Evolutionary conservation across 2,113 vertebrate species (phyloP).

Genomic region (Chaetorhynchus papuensis): DNA sequence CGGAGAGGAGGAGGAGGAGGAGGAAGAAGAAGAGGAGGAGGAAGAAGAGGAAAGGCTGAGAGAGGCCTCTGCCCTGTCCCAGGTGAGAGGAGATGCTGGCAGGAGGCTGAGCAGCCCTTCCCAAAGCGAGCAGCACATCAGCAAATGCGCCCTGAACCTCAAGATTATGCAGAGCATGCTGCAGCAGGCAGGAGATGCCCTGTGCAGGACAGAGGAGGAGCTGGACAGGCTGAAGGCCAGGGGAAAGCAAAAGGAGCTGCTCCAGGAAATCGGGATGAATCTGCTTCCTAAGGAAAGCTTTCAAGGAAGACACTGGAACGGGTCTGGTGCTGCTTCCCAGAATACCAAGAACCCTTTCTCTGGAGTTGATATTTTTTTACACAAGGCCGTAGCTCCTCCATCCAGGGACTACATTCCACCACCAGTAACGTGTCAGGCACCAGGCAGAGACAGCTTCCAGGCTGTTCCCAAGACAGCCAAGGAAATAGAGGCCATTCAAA

Average conservation of each 20-base stretch:
- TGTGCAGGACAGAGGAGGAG: not conserved
- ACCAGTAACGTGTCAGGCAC: fast-evolving
- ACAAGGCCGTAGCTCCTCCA: constrained; percentile 57
- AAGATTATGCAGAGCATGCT: constrained; percentile 60
- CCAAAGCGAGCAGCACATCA: constrained; percentile 32
- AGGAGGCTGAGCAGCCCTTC: not conserved
- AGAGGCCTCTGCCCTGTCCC: not conserved
- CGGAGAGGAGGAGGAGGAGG: not conserved
- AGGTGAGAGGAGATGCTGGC: not conserved
- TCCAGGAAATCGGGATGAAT: not conserved
- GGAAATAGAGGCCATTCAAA: not conserved
- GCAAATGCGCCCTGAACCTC: constrained; percentile 60
- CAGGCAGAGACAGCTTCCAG: not conserved
- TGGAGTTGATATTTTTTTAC: not conserved
- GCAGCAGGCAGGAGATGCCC: constrained; percentile 3
- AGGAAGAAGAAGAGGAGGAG: not conserved
- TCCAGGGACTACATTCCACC: constrained; percentile 49
- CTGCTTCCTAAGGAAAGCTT: not conserved
- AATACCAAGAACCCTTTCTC: not conserved
- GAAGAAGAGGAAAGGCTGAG: not conserved
- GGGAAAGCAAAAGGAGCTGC: not conserved
- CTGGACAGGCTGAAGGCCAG: not conserved
- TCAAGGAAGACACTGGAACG: not conserved
- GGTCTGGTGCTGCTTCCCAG: not conserved
- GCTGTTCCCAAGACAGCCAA: not conserved